These are phyloP conservation scores for Macaria notata DNA, from an alignment of 2,888 invertebrate genomes.

Conservation along the genomic window DNA sequence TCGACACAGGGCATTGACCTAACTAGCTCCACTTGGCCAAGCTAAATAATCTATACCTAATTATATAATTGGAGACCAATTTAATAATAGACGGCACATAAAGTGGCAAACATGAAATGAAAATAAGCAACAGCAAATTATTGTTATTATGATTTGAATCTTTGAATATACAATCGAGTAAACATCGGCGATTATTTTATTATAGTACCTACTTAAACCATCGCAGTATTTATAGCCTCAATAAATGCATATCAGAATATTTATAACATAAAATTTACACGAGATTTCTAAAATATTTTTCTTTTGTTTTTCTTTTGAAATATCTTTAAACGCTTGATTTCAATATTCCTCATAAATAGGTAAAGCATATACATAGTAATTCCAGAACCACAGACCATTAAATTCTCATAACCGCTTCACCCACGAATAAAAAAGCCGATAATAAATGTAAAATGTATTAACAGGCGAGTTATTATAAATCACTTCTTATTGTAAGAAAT, in stretches of 20 bases:
- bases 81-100: constrained; percentile 14
- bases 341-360: too few species aligned
- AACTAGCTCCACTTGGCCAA: constrained; percentile 46
- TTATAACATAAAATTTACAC: too few species aligned
- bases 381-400: background rate
- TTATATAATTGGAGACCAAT: constrained; percentile 17
- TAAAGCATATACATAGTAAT: too few species aligned
- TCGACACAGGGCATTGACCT: constrained; percentile 66
- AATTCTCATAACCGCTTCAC: background rate
- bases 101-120: constrained; percentile 18
- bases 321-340: too few species aligned
- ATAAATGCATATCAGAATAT: too few species aligned
- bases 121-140: constrained; percentile 8
- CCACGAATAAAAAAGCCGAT: constrained; percentile 3
- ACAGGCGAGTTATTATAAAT: constrained; percentile 55
- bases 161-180: constrained; percentile 19
- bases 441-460: constrained; percentile 59
- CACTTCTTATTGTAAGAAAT: constrained; percentile 52
- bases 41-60: constrained; percentile 20
- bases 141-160: constrained; percentile 24
- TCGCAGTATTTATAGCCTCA: too few species aligned
- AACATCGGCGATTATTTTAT: constrained; percentile 18
- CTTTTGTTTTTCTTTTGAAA: too few species aligned
- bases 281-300: too few species aligned
- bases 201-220: too few species aligned